Evolutionary conservation across 2,797 vertebrate genomes (phyloP).

Genomic region (Sarcophilus harrisii): DNA sequence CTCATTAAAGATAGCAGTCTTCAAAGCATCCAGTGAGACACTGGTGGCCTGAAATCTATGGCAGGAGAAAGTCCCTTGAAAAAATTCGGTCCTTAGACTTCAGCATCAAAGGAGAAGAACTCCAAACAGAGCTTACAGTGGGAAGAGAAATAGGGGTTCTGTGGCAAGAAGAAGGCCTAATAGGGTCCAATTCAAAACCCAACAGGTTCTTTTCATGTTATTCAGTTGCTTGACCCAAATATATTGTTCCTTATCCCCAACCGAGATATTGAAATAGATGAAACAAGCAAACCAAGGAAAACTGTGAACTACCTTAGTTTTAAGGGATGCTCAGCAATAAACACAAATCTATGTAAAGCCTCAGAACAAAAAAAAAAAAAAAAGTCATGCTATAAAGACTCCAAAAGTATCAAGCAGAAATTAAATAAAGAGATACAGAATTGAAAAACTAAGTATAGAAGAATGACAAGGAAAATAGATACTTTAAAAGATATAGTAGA

Average conservation of each 20-base stretch:
- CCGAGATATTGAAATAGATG: not conserved
- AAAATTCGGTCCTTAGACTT: not conserved
- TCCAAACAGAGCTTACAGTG: not conserved
- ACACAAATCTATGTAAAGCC: not conserved
- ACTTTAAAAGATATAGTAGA: not conserved
- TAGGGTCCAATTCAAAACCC: not conserved
- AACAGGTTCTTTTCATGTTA: not conserved
- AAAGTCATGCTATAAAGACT: not conserved
- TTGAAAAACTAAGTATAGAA: not conserved
- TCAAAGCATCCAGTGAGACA: not conserved
- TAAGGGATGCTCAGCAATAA: not conserved
- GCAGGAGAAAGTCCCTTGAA: not conserved
- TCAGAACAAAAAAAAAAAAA: not conserved
- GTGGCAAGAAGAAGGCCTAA: not conserved
- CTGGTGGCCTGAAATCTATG: not conserved
- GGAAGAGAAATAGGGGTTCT: not conserved
- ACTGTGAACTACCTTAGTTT: not conserved
- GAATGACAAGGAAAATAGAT: not conserved
- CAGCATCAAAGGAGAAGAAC: not conserved
- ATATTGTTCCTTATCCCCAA: not conserved
- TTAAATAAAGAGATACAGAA: not conserved
- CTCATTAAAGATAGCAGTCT: not conserved
- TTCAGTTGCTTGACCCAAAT: not conserved
- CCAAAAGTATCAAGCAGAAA: not conserved
- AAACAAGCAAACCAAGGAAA: not conserved